Conservation (phyloP, 64 coral and sea anemone species). For the Exaiptasia diaphana region DNA sequence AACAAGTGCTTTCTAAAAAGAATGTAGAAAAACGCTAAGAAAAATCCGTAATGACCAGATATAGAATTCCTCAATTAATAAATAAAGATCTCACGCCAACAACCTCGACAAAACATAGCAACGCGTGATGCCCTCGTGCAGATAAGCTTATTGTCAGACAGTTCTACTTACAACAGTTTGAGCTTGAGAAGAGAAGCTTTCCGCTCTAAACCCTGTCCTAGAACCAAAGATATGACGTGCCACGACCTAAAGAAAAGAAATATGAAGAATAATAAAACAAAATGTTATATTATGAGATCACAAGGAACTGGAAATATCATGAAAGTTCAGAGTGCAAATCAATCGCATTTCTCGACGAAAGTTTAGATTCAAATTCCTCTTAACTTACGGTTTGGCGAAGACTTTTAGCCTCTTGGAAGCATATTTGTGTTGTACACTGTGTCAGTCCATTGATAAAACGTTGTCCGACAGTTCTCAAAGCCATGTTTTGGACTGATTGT, state of each 20-base stretch:
- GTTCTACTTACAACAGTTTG: constrained; percentile 9
- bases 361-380: background rate
- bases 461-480: background rate
- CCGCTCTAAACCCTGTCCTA: background rate
- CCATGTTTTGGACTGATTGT: background rate
- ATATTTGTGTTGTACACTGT: background rate
- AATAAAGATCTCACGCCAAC: too few species aligned
- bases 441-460: background rate
- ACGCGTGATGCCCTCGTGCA: too few species aligned
- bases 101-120: too few species aligned
- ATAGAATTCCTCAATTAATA: too few species aligned
- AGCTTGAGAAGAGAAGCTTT: background rate
- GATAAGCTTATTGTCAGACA: too few species aligned
- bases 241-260: background rate
- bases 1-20: too few species aligned
- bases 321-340: background rate
- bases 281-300: background rate
- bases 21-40: too few species aligned
- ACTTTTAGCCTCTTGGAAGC: background rate
- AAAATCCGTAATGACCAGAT: too few species aligned
- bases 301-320: background rate
- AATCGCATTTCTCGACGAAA: background rate
- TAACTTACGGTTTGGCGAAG: background rate
- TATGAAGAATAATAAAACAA: background rate
- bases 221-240: background rate